These are phyloP conservation scores for Ecliptopera silaceata DNA, from an alignment of 2,888 invertebrate species.

Conservation along the genomic window DNA sequence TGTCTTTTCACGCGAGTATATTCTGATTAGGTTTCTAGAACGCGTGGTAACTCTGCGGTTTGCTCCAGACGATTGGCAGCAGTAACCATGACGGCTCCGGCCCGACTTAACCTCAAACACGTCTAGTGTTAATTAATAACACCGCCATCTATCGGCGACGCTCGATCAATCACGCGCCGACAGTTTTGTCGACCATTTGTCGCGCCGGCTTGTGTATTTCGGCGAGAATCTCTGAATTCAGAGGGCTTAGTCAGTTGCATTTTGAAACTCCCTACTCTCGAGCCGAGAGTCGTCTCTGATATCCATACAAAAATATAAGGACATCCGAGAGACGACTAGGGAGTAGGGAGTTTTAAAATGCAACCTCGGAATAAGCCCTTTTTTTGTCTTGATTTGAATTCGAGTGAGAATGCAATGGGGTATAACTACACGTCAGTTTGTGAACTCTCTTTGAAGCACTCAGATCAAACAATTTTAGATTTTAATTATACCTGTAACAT, in stretches of 20 bases:
- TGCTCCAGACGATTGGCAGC: conserved; percentile 62
- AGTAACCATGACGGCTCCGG: conserved; percentile 47
- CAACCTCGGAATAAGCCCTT: too few relatives aligned
- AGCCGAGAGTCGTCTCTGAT: too few relatives aligned
- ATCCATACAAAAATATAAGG: too few relatives aligned
- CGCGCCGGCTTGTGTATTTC: conserved; percentile 42
- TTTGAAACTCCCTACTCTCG: too few relatives aligned
- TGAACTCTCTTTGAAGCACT: too few relatives aligned
- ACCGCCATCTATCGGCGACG: conserved; percentile 73
- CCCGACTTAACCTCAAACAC: conserved; percentile 41
- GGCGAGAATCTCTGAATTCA: too few relatives aligned
- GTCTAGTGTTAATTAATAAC: conserved; percentile 67
- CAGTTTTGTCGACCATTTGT: conserved; percentile 64
- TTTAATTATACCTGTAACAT: too few relatives aligned
- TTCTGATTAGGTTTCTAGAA: conserved; percentile 31
- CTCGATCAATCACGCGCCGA: conserved; percentile 68
- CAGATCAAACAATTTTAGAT: too few relatives aligned
- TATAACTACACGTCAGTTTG: too few relatives aligned
- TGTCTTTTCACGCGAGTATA: neutral
- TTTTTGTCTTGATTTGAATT: neutral
- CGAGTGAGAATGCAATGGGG: conserved; percentile 2
- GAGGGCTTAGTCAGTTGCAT: too few relatives aligned
- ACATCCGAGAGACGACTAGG: too few relatives aligned
- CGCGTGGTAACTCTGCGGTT: conserved; percentile 40
- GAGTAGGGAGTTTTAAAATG: too few relatives aligned